Evolutionary conservation across 2,113 vertebrate genomes (phyloP).

Genomic region (Notarius quadriscutis): DNA sequence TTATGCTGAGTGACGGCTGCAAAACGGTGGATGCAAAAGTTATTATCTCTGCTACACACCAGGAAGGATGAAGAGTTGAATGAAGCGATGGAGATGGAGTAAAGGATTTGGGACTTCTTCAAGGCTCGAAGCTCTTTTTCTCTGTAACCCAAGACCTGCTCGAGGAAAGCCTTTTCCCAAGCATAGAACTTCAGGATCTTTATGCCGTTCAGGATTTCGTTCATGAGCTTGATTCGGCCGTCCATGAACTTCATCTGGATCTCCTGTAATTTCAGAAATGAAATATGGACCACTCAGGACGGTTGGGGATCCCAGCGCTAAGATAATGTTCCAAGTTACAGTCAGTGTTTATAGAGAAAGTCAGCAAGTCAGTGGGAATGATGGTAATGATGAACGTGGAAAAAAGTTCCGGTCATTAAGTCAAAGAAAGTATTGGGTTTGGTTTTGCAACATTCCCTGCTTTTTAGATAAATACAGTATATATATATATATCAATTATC

Average conservation of each 20-base stretch:
- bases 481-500: slow-evolving; percentile 24
- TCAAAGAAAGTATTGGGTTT: neutral
- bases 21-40: neutral
- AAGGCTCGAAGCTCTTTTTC: slow-evolving; percentile 82
- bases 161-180: slow-evolving; percentile 89
- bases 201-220: slow-evolving; percentile 81
- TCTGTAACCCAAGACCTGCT: slow-evolving; percentile 77
- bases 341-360: slow-evolving; percentile 3
- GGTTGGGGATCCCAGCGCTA: neutral
- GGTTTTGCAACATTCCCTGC: slow-evolving; percentile 2
- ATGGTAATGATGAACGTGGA: neutral
- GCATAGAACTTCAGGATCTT: slow-evolving; percentile 88
- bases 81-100: slow-evolving; percentile 88
- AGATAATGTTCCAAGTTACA: no score
- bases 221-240: slow-evolving; percentile 83
- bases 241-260: slow-evolving; percentile 91
- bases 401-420: slow-evolving; percentile 11
- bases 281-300: neutral
- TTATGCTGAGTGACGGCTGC: neutral
- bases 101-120: slow-evolving; percentile 85
- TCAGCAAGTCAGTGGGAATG: neutral
- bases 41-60: slow-evolving; percentile 66
- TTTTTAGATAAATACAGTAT: neutral
- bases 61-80: slow-evolving; percentile 93
- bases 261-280: slow-evolving; percentile 70